Base-by-base conservation (phyloP, 2,797 vertebrate genomes). In the Synaphobranchus kaupii region DNA sequence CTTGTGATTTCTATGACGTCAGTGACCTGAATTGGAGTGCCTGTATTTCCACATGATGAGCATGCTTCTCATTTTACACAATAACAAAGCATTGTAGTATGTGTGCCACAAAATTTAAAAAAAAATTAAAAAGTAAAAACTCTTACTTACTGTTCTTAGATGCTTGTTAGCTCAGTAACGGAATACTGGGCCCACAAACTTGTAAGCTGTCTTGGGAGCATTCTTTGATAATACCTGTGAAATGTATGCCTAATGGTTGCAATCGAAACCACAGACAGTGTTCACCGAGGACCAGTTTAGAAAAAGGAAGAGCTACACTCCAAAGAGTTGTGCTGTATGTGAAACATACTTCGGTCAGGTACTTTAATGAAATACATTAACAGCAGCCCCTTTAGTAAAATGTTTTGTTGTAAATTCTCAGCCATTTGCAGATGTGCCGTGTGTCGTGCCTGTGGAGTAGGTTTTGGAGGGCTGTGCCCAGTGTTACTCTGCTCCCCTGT, bases 401-500 rank as follows among this genome's bases (percentile, higher is more conserved):
- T 60, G 20, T 60, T 60, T 60, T 4, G 56, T 60, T 52, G 56
- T 4, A 60, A 60, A 60, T 60, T 60, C 56, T 60, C 13, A 60
- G 56, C 1, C 4, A 60, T 60, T 13, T 4, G 20, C 56, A 60
- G 13, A 22, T 60, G 13, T 4, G 4, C 56, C 15, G 2, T 60
- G 56, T 60, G 56, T 22, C 20, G 17, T 60, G 58, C 58, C 58
- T 22, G 58, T 22, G 4, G 17, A 60, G 58, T 60, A 60, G 17
- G 58, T 60, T 60, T 60, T 60, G 13, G 5, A 60, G 58, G 7
- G 1, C 58, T 60, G 58, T 60, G 58, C 15, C 3, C 20, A 7
- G 28, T 93, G 96, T 39, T 28, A 0, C 15, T 25, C 12, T 1
- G 44, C 20, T 96, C 56, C 28, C 80, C 71, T 48, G 50, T 7